Evolutionary conservation across 2,797 vertebrate species (phyloP).

Genomic region (Botia kubotai): DNA sequence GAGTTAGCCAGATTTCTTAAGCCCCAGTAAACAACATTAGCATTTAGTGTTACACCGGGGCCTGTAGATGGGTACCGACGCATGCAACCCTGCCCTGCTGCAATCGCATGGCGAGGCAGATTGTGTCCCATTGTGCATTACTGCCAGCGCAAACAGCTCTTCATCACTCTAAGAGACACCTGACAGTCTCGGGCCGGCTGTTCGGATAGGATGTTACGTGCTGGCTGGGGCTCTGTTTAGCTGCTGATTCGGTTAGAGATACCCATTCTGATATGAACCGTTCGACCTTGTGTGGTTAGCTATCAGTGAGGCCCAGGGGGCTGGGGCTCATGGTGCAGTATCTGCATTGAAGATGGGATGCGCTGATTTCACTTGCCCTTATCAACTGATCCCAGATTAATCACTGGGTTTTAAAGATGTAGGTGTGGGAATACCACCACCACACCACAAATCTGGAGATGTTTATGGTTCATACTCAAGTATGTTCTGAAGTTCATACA

Average conservation of each 20-base stretch:
- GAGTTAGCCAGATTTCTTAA: not conserved
- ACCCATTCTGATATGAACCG: not conserved
- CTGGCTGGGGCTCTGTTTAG: conserved; percentile 29
- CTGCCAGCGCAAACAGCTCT: conserved; percentile 43
- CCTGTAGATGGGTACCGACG: not conserved
- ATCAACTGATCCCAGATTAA: not conserved
- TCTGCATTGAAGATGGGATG: conserved; percentile 11
- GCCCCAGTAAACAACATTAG: not conserved
- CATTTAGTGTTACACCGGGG: not conserved
- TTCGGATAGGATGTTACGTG: conserved; percentile 11
- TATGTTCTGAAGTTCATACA: too few relatives aligned
- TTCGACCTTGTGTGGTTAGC: conserved; percentile 23
- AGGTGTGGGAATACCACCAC: not conserved
- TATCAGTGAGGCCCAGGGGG: conserved; percentile 21
- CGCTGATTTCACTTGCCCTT: conserved; percentile 10
- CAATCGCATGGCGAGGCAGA: conserved; percentile 21
- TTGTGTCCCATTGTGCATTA: conserved; percentile 32
- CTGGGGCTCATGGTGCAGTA: conserved; percentile 9
- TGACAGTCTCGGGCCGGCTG: conserved; percentile 5
- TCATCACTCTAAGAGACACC: conserved; percentile 36
- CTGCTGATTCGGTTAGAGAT: conserved; percentile 33
- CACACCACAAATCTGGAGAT: not conserved
- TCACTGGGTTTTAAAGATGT: conserved; percentile 8
- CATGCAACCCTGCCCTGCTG: not conserved
- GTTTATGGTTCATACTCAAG: not conserved